Percentiles rank a stretch among this genome's conserved stretches.
These are phyloP conservation scores for Muscicapa comitata DNA, from an alignment of 2,797 vertebrate species.

Conservation along the genomic window DNA sequence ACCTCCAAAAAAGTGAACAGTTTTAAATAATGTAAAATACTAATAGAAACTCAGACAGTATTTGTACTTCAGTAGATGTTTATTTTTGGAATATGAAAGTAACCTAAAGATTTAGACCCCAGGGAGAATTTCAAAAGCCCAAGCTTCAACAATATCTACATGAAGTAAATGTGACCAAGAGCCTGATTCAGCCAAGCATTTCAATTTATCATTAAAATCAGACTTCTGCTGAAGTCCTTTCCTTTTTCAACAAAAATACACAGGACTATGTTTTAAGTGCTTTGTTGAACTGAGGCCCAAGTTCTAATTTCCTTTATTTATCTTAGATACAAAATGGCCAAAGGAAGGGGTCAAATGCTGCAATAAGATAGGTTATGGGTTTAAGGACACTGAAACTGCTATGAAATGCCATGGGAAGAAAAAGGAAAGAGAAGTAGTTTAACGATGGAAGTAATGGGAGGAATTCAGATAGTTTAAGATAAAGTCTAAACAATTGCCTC, in stretches of 20 bases:
- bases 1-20: background rate
- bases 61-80: background rate
- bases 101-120: background rate
- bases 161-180: background rate
- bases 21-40: background rate
- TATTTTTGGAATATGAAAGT: background rate
- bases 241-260: slow-evolving; percentile 34
- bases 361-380: slow-evolving; percentile 17
- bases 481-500: background rate
- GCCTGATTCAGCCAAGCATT: background rate
- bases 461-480: slow-evolving; percentile 21
- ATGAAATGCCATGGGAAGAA: background rate
- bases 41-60: background rate
- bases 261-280: slow-evolving; percentile 44
- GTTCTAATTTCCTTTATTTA: slow-evolving; percentile 63
- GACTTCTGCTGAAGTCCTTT: background rate
- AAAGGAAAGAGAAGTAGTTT: background rate
- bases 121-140: background rate
- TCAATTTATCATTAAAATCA: slow-evolving; percentile 15
- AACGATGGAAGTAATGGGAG: background rate
- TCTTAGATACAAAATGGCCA: slow-evolving; percentile 46
- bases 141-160: background rate
- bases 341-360: slow-evolving; percentile 50
- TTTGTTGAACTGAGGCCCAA: slow-evolving; percentile 62
- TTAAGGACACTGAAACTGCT: slow-evolving; percentile 9